These are phyloP conservation scores for Drosophila parvula DNA, from an alignment of 1,140 invertebrate genomes.

Conservation along the genomic window DNA sequence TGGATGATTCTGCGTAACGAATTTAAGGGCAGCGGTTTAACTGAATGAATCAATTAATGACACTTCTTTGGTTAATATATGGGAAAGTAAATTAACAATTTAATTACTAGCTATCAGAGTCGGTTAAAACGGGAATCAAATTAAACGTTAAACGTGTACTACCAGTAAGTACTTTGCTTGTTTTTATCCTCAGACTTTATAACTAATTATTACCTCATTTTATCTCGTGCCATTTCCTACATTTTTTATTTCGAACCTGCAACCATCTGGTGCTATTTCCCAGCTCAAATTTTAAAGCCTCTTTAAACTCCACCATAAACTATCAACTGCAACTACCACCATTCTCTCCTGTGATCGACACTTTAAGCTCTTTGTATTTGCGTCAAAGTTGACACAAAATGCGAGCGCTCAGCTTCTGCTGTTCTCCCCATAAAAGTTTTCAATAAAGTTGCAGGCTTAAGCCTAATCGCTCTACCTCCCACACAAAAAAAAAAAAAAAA, in stretches of 20 bases:
- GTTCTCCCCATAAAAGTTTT: conserved; percentile 55
- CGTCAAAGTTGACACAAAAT: conserved; percentile 37
- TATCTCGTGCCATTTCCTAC: neutral
- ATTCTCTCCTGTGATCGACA: conserved; percentile 8
- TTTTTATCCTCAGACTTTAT: too few relatives aligned
- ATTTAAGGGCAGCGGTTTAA: conserved; percentile 11
- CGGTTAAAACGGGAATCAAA: neutral
- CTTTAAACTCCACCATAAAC: conserved; percentile 13
- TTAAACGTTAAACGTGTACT: neutral
- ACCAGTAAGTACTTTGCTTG: neutral
- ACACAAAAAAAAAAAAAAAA: neutral
- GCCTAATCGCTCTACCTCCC: conserved; percentile 59
- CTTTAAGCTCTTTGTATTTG: conserved; percentile 21
- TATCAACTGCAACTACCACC: conserved; percentile 16
- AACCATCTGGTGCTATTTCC: conserved; percentile 6
- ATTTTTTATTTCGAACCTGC: neutral
- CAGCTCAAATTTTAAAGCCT: neutral
- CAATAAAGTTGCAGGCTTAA: conserved; percentile 74
- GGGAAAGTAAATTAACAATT: neutral
- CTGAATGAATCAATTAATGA: conserved; percentile 14
- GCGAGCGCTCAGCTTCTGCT: conserved; percentile 12
- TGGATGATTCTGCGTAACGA: neutral
- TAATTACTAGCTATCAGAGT: neutral
- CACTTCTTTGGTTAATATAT: neutral
- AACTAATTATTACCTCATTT: neutral